Evolutionary conservation across 2,113 vertebrate genomes (phyloP).

Genomic region (Neofelis nebulosa): DNA sequence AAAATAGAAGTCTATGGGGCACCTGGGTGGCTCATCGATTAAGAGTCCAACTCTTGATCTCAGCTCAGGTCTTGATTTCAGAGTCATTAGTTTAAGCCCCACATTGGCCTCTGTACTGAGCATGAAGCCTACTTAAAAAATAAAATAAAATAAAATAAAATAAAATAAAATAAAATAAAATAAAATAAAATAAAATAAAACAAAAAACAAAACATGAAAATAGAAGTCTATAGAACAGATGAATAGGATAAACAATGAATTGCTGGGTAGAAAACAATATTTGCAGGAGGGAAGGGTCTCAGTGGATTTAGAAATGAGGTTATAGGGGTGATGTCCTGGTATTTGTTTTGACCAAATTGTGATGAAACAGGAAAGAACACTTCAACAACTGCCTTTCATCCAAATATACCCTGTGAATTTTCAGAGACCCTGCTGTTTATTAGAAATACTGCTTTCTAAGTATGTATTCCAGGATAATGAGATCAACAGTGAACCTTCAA

Average conservation of each 20-base stretch:
- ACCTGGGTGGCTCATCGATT: too few species aligned
- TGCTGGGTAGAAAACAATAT: background rate
- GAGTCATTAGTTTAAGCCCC: too few species aligned
- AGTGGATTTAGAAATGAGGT: background rate
- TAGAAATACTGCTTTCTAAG: background rate
- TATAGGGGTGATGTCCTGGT: background rate
- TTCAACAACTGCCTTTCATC: background rate
- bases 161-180: too few species aligned
- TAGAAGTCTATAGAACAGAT: background rate
- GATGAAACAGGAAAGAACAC: background rate
- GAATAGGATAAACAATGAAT: background rate
- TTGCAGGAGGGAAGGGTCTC: background rate
- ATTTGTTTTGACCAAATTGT: background rate
- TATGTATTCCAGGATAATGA: background rate
- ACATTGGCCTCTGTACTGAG: too few species aligned
- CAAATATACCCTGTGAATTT: background rate
- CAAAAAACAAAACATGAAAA: too few species aligned
- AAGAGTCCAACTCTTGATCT: too few species aligned
- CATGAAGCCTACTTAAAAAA: too few species aligned
- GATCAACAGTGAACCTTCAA: background rate
- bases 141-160: too few species aligned
- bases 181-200: too few species aligned
- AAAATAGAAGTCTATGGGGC: background rate
- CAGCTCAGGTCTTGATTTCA: too few species aligned
- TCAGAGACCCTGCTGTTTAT: background rate